These are phyloP conservation scores for Hylia prasina DNA, from an alignment of 2,113 vertebrate genomes.

Conservation along the genomic window DNA sequence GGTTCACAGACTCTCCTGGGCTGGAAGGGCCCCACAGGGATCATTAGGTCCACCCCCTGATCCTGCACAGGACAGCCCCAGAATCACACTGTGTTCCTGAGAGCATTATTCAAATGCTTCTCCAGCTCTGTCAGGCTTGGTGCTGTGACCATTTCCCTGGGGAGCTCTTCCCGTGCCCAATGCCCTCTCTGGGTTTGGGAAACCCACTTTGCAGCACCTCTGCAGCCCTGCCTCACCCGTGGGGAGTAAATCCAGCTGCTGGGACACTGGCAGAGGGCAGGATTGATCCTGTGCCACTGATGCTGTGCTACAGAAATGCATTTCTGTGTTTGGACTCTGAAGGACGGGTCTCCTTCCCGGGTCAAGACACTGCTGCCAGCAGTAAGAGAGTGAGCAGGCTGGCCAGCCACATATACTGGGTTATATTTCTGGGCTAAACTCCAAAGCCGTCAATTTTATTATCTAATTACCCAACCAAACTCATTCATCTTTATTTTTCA, in stretches of 20 bases:
- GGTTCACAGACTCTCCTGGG: background rate
- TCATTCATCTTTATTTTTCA: conserved; percentile 49
- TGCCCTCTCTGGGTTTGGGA: background rate
- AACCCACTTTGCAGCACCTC: background rate
- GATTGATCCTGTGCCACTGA: background rate
- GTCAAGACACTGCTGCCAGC: background rate
- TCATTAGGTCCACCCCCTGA: background rate
- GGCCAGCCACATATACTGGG: background rate
- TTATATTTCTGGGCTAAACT: conserved; percentile 23
- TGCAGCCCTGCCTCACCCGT: background rate
- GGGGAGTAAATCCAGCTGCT: background rate
- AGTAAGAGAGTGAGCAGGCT: background rate
- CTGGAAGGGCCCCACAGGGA: background rate
- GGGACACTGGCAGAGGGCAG: background rate
- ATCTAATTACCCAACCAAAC: conserved; percentile 22
- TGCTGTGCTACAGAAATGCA: background rate
- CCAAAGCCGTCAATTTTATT: conserved; percentile 49
- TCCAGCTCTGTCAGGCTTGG: background rate
- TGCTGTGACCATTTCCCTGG: background rate
- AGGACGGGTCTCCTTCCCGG: background rate
- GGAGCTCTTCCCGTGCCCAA: background rate
- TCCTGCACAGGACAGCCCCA: background rate
- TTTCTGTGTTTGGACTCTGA: background rate
- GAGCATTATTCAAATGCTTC: background rate
- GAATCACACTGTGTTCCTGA: background rate